phyloP scores from a whole-genome alignment of 2,797 vertebrate species.

The Synaphobranchus kaupii region DNA sequence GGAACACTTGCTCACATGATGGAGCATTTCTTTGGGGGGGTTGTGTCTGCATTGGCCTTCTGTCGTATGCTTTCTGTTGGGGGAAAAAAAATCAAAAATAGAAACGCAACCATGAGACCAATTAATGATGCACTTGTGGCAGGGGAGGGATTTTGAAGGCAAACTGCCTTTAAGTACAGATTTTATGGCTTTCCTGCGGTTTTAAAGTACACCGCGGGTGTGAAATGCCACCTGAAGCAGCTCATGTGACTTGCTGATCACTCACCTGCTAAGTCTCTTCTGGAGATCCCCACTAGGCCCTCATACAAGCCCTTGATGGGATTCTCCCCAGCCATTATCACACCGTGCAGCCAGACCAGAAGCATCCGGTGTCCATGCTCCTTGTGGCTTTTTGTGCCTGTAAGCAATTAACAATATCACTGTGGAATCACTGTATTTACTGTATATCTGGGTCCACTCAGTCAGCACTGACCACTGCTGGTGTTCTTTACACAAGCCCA shows the following conservation, averaged over 20 bases:
- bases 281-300: slow-evolving; percentile 81
- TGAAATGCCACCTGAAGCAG: not conserved
- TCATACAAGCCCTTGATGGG: slow-evolving; percentile 86
- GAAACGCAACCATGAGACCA: not conserved
- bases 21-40: slow-evolving; percentile 74
- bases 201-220: not conserved
- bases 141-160: not conserved
- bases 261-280: slow-evolving; percentile 85
- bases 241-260: not conserved
- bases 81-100: slow-evolving; percentile 41
- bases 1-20: slow-evolving; percentile 71
- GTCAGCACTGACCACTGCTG: not conserved
- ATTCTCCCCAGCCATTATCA: slow-evolving; percentile 75
- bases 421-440: not conserved
- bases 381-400: slow-evolving; percentile 85
- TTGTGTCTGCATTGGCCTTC: slow-evolving; percentile 76
- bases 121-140: not conserved
- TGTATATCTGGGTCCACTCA: not conserved
- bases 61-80: slow-evolving; percentile 83
- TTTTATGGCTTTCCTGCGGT: not conserved
- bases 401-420: not conserved
- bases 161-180: not conserved
- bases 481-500: not conserved
- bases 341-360: slow-evolving; percentile 88
- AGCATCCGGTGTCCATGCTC: slow-evolving; percentile 90